A percentile compares a stretch with the other conserved stretches of the same genome.
phyloP scores from a whole-genome alignment of 1,140 invertebrate species.

The Brachystomella parvula region DNA sequence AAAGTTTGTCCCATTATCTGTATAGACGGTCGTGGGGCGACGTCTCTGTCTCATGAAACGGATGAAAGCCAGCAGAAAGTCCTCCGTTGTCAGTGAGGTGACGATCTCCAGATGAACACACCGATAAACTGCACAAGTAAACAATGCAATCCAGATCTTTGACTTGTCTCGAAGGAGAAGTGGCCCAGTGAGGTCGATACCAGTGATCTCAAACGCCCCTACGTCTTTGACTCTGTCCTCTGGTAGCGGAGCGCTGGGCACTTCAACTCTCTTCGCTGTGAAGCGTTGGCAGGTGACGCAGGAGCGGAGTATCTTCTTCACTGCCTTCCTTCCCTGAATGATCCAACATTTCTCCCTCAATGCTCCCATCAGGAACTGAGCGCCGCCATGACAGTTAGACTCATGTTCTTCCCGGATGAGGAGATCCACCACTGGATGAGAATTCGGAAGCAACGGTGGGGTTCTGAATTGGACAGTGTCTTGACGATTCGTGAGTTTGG shows the following conservation, averaged over 20 bases:
- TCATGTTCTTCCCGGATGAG: conserved; percentile 10
- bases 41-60: conserved; percentile 37
- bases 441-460: conserved; percentile 10
- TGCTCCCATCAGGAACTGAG: background rate
- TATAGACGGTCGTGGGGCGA: conserved; percentile 29
- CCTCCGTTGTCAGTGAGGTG: conserved; percentile 29
- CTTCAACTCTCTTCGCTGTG: conserved; percentile 11
- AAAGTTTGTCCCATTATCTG: conserved; percentile 40
- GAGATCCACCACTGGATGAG: background rate
- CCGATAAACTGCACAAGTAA: conserved; percentile 40
- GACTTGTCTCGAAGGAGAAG: conserved; percentile 31
- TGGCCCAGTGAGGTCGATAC: conserved; percentile 38
- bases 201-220: conserved; percentile 23
- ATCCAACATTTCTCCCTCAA: conserved; percentile 24
- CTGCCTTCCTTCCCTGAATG: conserved; percentile 4
- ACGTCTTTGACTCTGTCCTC: conserved; percentile 18
- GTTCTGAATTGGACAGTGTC: background rate
- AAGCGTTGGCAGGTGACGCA: conserved; percentile 27
- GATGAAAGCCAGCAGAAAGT: conserved; percentile 34
- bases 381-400: background rate
- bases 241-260: conserved; percentile 28
- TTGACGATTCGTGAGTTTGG: background rate
- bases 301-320: conserved; percentile 11
- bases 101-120: conserved; percentile 39
- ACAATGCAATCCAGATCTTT: conserved; percentile 38